These are phyloP conservation scores for Acleris literana DNA, from an alignment of 2,888 invertebrate species.

Conservation along the genomic window DNA sequence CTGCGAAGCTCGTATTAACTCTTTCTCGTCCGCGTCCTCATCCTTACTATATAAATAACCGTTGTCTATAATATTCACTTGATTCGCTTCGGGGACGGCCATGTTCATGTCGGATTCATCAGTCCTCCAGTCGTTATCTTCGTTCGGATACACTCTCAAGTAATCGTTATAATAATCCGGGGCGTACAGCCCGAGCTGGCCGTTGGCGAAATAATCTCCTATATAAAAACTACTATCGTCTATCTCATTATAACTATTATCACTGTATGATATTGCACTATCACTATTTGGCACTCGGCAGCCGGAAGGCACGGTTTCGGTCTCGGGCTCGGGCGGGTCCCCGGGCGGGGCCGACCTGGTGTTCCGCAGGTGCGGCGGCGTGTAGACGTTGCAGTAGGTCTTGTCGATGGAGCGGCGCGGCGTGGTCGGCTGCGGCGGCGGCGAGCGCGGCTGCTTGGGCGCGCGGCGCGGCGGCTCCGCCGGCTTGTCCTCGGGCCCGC, in stretches of 20 bases:
- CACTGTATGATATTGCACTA: constrained; percentile 79
- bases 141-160: constrained; percentile 47
- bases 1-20: constrained; percentile 84
- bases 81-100: constrained; percentile 67
- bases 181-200: constrained; percentile 74
- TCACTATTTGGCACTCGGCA: constrained; percentile 81
- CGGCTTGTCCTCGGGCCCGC: constrained; percentile 52
- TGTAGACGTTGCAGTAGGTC: constrained; percentile 79
- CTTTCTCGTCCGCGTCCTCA: constrained; percentile 82
- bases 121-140: constrained; percentile 57
- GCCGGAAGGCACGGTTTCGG: constrained; percentile 73
- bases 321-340: constrained; percentile 60
- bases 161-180: constrained; percentile 70
- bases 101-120: constrained; percentile 72
- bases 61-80: constrained; percentile 74
- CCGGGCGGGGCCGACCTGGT: constrained; percentile 65
- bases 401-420: constrained; percentile 72
- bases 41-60: constrained; percentile 81
- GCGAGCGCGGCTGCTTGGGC: constrained; percentile 69
- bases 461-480: constrained; percentile 51
- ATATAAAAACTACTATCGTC: constrained; percentile 78
- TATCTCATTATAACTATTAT: constrained; percentile 72
- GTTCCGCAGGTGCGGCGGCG: constrained; percentile 76
- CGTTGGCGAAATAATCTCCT: constrained; percentile 79
- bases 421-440: constrained; percentile 64